Conservation (phyloP, 2,888 invertebrate species). For the Byasa hedistus region DNA sequence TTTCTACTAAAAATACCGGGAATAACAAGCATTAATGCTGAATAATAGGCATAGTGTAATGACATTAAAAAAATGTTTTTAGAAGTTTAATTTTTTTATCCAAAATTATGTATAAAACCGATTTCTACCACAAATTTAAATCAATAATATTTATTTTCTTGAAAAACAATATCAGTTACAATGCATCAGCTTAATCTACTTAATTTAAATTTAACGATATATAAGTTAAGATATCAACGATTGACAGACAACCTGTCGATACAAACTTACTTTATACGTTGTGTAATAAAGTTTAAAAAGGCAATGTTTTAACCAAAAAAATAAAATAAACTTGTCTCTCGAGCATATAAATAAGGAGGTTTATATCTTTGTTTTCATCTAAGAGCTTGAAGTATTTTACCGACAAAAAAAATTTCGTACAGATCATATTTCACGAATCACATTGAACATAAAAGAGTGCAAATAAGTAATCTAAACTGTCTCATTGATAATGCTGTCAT, state of each 20-base stretch:
- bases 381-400: constrained; percentile 1
- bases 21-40: constrained; percentile 8
- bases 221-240: constrained; percentile 4
- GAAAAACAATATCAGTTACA: no score
- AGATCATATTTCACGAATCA: neutral
- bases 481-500: constrained; percentile 37
- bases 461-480: constrained; percentile 23
- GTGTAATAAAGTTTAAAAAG: constrained; percentile 9
- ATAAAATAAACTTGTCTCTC: constrained; percentile 5
- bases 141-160: no score
- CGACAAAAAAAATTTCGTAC: constrained; percentile 1
- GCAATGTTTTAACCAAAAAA: neutral
- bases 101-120: no score
- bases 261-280: neutral
- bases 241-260: constrained; percentile 14
- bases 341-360: constrained; percentile 17
- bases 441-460: constrained; percentile 9
- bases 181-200: neutral
- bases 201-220: neutral
- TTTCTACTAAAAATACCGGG: constrained; percentile 32
- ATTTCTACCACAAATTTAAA: no score
- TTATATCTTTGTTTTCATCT: constrained; percentile 18
- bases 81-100: no score
- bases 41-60: no score
- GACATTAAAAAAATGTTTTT: no score